Evolutionary conservation across 1,140 invertebrate species (phyloP), one percentile per base, ranked within the genome.

Genomic region (Eubasilissa regina): DNA sequence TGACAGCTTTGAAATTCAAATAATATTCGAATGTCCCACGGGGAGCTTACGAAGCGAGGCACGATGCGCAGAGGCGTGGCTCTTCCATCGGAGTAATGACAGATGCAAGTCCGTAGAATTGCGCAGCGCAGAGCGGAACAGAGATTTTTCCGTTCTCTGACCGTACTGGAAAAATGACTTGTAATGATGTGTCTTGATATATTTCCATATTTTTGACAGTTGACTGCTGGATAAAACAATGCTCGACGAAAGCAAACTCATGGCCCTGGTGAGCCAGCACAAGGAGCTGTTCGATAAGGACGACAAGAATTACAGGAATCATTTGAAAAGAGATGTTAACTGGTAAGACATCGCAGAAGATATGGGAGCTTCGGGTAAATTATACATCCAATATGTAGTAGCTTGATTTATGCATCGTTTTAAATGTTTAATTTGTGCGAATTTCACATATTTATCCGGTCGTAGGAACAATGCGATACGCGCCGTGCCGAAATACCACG

Each of bases 301-400:
- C 11, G 60, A 64, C 35, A 64, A 64, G 13, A 64, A 64, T 64
- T 64, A 64, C n/a, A 64, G 35, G 13, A 64, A 64, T 44, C 19
- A 64, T 13, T 44, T 64, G 60, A 64, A 64, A 35, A 43, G 60
- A 8, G 60, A 64, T 44, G 25, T 13, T 64, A 12, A 21, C 19
- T 64, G 60, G 60, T 10, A 9, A 64, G 60, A 64, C 9, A 64
- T 64, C 35, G 60, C 60, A 4, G 60, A 64, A n/a, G 25, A 35
- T 11, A 43, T 64, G 60, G 35, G 25, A 64, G 25, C 25, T 64
- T 25, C 60, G 8, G 60, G 60, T 64, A 64, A 58, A 6, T 11
- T 35, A 35, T 35, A 35, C 6, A 35, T 3, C 6, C 25, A 35
- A 35, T 3, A 35, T 35, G 25, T 35, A 35, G 1, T 35, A 35